Base-by-base conservation (phyloP, 2,113 vertebrate species). In the Sterna hirundo region DNA sequence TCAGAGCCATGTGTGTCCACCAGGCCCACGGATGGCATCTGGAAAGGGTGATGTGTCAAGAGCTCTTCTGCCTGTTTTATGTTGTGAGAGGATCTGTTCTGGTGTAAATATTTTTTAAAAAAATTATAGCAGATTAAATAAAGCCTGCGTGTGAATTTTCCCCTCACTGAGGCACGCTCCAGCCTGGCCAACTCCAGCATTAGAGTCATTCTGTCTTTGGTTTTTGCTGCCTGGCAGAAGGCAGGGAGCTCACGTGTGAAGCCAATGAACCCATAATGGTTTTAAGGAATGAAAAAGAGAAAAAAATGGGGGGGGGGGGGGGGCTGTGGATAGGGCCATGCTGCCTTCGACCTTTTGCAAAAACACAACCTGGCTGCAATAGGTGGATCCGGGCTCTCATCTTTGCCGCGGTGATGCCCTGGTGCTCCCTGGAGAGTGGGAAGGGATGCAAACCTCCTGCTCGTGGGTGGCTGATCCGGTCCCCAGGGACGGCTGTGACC, bases 1-100 rank as follows among this genome's bases (percentile, higher is more conserved):
- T n/a, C 69, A 76, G 83, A 69, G 52, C 70, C 0, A 0, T 2
- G 9, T 34, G 61, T 0, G 8, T 25, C 26, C 1, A 4, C 60
- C 0, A 2, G 46, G 36, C 19, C 19, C 10, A 6, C 0, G 1
- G 51, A 8, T 6, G 11, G 51, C 42, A n/a, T 5, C n/a, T 70
- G 60, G 42, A 78, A 81, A 75, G 13, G 60, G 22, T 80, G 90
- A 36, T 29, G 36, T 36, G 18, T 34, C 54, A 47, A 52, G 38
- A 62, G 70, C 15, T 57, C 54, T 44, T 64, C 49, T 38, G 25
- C 42, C 54, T 34, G 11, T 46, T 84, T 61, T 49, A 38, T 66
- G 62, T 21, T 51, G 52, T 32, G 10, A 71, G 32, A 2, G 3
- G 58, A 42, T 68, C 51, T 77, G 29, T 58, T 64, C 38, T 88